These are phyloP conservation scores for Neoascia interrupta DNA, from an alignment of 2,888 invertebrate genomes.

Conservation along the genomic window DNA sequence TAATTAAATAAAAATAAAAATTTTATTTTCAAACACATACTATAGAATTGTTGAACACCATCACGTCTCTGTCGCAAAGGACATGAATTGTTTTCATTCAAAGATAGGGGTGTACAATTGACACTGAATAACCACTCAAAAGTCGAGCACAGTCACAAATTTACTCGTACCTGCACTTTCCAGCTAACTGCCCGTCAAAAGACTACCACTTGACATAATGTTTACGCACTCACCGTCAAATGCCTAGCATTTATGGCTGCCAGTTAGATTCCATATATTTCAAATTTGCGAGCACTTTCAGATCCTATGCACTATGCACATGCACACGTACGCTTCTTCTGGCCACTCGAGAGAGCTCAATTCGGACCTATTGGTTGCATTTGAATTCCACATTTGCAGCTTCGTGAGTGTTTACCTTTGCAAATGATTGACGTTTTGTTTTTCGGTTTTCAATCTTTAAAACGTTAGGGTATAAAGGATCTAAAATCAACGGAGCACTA, in stretches of 20 bases:
- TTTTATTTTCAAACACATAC: too few species aligned
- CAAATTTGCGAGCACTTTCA: constrained; percentile 34
- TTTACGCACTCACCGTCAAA: constrained; percentile 52
- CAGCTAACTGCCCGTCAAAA: constrained; percentile 34
- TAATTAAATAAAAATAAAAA: constrained; percentile 29
- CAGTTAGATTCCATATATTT: constrained; percentile 53
- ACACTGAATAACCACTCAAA: constrained; percentile 54
- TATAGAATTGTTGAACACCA: neutral
- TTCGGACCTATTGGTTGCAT: constrained; percentile 64
- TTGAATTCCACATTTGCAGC: constrained; percentile 65
- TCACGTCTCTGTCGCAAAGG: constrained; percentile 58
- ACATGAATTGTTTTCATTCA: constrained; percentile 39
- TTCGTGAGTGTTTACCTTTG: constrained; percentile 31
- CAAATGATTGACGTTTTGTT: constrained; percentile 59
- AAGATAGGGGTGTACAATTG: constrained; percentile 25
- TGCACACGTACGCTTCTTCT: constrained; percentile 19
- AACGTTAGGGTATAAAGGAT: constrained; percentile 4
- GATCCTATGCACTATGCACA: neutral
- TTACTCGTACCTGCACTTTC: constrained; percentile 31
- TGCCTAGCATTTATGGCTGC: constrained; percentile 47
- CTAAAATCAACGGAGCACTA: constrained; percentile 31
- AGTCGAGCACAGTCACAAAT: constrained; percentile 49
- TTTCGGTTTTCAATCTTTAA: constrained; percentile 21
- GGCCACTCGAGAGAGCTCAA: constrained; percentile 63
- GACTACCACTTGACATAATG: constrained; percentile 58